These are phyloP conservation scores for Virgularia gustaviana DNA, from an alignment of 92 coral and sea anemone species.

Conservation along the genomic window DNA sequence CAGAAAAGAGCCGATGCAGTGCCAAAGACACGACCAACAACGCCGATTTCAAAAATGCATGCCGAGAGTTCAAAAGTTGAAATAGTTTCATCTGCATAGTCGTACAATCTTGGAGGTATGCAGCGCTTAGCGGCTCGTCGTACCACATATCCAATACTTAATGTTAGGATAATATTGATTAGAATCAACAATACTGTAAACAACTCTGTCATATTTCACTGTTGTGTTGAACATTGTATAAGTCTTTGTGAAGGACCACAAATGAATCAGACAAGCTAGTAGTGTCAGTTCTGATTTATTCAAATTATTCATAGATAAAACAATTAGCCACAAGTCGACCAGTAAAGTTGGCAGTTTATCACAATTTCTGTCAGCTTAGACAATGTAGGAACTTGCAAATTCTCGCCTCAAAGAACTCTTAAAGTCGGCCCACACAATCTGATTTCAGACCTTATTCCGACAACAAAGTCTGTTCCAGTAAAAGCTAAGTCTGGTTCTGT, in stretches of 20 bases:
- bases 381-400: too few species aligned
- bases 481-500: too few species aligned
- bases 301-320: neutral
- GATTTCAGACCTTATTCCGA: too few species aligned
- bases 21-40: slow-evolving; percentile 77
- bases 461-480: too few species aligned
- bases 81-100: slow-evolving; percentile 64
- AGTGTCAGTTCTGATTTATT: neutral
- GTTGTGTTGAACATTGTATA: neutral
- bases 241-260: too few species aligned
- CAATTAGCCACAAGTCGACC: neutral
- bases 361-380: too few species aligned
- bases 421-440: too few species aligned
- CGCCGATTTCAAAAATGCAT: slow-evolving; percentile 73
- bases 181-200: slow-evolving; percentile 73
- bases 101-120: slow-evolving; percentile 38
- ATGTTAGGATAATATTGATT: slow-evolving; percentile 55
- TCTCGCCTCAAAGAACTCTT: too few species aligned
- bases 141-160: slow-evolving; percentile 60
- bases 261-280: neutral
- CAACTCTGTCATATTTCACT: neutral
- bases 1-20: slow-evolving; percentile 53
- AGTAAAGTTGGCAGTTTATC: too few species aligned
- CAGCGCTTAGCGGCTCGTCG: slow-evolving; percentile 41
- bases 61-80: slow-evolving; percentile 82